Conservation (phyloP, 2,888 invertebrate genomes). For the Drosophila monieri region DNA sequence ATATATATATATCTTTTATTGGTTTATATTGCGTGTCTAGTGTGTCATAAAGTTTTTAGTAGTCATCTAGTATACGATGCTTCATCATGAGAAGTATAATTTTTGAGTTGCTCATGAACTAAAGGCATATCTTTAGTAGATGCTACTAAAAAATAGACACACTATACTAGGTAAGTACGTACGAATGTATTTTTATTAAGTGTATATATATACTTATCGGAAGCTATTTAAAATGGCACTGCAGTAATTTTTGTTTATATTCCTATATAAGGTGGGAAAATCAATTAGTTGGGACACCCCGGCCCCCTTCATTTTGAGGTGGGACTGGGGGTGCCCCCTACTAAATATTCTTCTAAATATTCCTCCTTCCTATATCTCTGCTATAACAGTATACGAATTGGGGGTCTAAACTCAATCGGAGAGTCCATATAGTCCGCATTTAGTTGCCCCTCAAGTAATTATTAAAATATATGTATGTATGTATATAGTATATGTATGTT, state of each 20-base stretch:
- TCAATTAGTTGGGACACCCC: constrained; percentile 69
- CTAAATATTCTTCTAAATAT: constrained; percentile 46
- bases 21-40: constrained; percentile 37
- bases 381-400: constrained; percentile 40
- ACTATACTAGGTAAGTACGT: constrained; percentile 25
- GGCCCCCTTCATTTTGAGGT: neutral
- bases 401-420: constrained; percentile 6
- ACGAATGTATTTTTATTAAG: constrained; percentile 46
- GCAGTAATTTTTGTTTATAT: constrained; percentile 80
- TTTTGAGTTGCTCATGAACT: neutral
- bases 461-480: constrained; percentile 45
- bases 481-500: constrained; percentile 46
- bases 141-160: constrained; percentile 10
- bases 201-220: constrained; percentile 70
- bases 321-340: constrained; percentile 6
- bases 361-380: constrained; percentile 13
- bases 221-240: constrained; percentile 83
- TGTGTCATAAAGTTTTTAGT: constrained; percentile 9
- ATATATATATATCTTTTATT: constrained; percentile 29
- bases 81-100: neutral
- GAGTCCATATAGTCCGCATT: constrained; percentile 2
- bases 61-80: neutral
- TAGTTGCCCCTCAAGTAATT: constrained; percentile 29
- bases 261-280: constrained; percentile 83
- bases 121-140: neutral